Evolutionary conservation across 1,140 invertebrate genomes (phyloP), one percentile per base, ranked within the genome.

Genomic region (Mycetomoellerius zeteki): DNA sequence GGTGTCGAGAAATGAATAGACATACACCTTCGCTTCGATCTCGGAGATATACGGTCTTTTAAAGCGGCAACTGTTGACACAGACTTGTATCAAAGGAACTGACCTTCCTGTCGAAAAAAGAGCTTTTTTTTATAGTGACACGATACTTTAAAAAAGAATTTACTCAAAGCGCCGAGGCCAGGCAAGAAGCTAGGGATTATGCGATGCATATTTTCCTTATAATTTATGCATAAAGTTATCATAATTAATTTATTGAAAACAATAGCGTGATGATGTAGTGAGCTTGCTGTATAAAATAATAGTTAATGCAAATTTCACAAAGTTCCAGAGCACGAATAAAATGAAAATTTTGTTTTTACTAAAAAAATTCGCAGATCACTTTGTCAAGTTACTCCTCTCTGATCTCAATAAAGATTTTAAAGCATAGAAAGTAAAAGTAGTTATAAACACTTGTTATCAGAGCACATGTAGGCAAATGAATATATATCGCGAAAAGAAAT

Each of bases 1-100:
- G 71, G 52, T 87, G 69, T 69, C 69, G 52, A 67, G 69, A 33
- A 60, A 88, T 67, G 85, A 87, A 88, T 73, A 64, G 62, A 62
- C 1, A 7, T 85, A 86, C 37, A 73, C 62, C 30, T 33, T 33
- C 21, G 16, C 69, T 73, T 84, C 62, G 72, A 65, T 33, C 50
- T 16, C 56, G 52, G 3, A 5, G 21, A 30, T 58, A 64, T 60
- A 86, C 43, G 30, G 30, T 54, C 37, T 73, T 86, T 72, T 65
- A 73, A 80, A 64, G 2, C 30, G 77, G 47, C 56, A 47, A 72
- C 50, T 77, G 65, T 80, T 88, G 86, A 78, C 86, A 54, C 21
- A 76, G 56, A 37, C 56, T 60, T 60, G 71, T 82, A 21, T 84
- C 73, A 73, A 67, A 65, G 84, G 33, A 24, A 73, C 33, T 88